Percentiles rank a stretch among this genome's conserved stretches.
These are phyloP conservation scores for Nyctalus aviator DNA, from an alignment of 2,797 vertebrate genomes.

Conservation along the genomic window DNA sequence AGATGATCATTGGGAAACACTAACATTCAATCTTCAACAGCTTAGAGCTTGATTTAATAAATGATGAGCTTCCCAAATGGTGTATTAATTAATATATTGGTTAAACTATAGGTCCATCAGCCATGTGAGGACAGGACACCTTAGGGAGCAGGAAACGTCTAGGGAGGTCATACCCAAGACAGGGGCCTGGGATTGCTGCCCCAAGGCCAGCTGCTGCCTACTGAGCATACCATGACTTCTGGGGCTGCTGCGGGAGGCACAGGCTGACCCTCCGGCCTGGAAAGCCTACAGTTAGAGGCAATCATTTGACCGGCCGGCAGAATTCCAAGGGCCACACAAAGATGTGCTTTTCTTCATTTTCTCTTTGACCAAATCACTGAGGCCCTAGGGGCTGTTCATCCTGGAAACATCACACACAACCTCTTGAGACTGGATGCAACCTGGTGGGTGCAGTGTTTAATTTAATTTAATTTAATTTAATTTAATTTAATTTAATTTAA, in stretches of 20 bases:
- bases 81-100: background rate
- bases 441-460: background rate
- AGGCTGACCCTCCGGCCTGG: background rate
- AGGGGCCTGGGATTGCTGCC: background rate
- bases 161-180: background rate
- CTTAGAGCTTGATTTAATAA: background rate
- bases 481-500: background rate
- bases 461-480: no score
- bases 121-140: background rate
- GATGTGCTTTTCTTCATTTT: background rate
- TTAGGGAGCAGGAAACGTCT: background rate
- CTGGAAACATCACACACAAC: background rate
- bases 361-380: background rate
- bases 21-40: background rate
- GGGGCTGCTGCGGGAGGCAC: accelerated
- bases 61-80: background rate
- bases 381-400: background rate
- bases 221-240: background rate
- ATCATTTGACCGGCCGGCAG: background rate
- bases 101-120: background rate
- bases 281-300: background rate
- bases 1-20: background rate
- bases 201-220: background rate
- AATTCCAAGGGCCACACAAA: background rate
- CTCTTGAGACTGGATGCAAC: no score